Base-by-base conservation (phyloP, 2,113 vertebrate species). In the Aspidoscelis tigris region DNA sequence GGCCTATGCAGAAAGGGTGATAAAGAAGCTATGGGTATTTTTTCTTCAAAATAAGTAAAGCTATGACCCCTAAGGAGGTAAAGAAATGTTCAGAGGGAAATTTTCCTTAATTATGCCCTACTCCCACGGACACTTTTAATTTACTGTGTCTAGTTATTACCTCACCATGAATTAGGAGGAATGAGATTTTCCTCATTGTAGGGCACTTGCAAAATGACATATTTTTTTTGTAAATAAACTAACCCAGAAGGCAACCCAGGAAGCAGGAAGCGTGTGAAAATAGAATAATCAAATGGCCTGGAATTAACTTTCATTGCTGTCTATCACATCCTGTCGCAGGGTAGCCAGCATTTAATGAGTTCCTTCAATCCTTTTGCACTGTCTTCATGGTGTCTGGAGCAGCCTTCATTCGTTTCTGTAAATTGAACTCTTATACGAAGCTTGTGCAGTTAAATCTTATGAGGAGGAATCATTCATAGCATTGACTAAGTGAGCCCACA, bases 351-450 rank as follows among this genome's bases (percentile, higher is more conserved):
- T 82, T 91, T 84, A 88, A 88, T 84, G 69, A 81, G 61, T 87
- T 93, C 18, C 0, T 86, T 89, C 18, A 66, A 24, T 81, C 18
- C 21, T 84, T 85, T 87, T 65, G 10, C 11, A 81, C 87, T 71
- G 81, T 70, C 78, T 91, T 83, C 64, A 72, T 80, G 81, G 79
- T 0, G 0, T 47, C 47, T 84, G 39, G 76, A 89, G 77, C 44
- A 86, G 78, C 18, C 91, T 90, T 53, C 47, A 88, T 88, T 91
- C 87, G 83, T 88, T 76, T 88, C 81, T 80, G 22, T 70, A 92
- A 89, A 90, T 0, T 83, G 84, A 91, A 90, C 79, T 74, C 6
- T 10, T 78, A 69, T 65, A 50, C 33, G 87, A 82, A 91, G 65
- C 85, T 86, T 53, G 55, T 82, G 88, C 53, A 80, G 78, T 89